These are phyloP conservation scores for Poeciliopsis paucimaculata DNA, from an alignment of 2,797 vertebrate genomes.

Conservation along the genomic window DNA sequence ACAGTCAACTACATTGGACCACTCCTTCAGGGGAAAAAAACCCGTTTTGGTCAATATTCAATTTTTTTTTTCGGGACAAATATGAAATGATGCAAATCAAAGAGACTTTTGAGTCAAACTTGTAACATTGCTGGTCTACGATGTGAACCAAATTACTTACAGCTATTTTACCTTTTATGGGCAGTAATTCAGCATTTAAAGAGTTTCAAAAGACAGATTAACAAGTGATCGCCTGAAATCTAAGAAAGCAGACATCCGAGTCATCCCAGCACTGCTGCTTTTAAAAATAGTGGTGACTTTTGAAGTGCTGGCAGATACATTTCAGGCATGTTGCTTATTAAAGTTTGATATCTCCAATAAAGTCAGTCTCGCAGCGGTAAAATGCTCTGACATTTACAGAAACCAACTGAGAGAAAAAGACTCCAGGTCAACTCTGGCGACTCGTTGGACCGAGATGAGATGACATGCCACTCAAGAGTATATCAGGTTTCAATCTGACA, in stretches of 20 bases:
- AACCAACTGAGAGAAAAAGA: slow-evolving; percentile 11
- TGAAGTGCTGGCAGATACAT: slow-evolving; percentile 26
- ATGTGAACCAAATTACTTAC: neutral
- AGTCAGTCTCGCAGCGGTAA: neutral
- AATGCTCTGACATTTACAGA: slow-evolving; percentile 15
- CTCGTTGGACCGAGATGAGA: slow-evolving; percentile 31
- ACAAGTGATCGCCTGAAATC: neutral
- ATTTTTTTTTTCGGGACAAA: no score
- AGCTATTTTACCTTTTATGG: neutral
- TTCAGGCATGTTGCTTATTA: slow-evolving; percentile 20
- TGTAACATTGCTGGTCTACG: no score
- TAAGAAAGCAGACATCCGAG: slow-evolving; percentile 8
- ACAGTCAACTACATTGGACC: neutral
- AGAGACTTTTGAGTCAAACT: no score
- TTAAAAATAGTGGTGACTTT: slow-evolving; percentile 35
- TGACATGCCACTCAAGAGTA: slow-evolving; percentile 45
- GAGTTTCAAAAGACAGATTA: neutral
- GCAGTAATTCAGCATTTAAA: neutral
- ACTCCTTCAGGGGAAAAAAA: no score
- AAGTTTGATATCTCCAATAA: slow-evolving; percentile 24
- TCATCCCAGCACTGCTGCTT: slow-evolving; percentile 29
- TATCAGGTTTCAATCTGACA: slow-evolving; percentile 63
- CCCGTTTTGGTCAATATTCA: no score
- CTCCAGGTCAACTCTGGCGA: slow-evolving; percentile 1
- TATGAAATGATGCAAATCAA: no score